Conservation (phyloP, 2,113 vertebrate species). For the Acinonyx jubatus region DNA sequence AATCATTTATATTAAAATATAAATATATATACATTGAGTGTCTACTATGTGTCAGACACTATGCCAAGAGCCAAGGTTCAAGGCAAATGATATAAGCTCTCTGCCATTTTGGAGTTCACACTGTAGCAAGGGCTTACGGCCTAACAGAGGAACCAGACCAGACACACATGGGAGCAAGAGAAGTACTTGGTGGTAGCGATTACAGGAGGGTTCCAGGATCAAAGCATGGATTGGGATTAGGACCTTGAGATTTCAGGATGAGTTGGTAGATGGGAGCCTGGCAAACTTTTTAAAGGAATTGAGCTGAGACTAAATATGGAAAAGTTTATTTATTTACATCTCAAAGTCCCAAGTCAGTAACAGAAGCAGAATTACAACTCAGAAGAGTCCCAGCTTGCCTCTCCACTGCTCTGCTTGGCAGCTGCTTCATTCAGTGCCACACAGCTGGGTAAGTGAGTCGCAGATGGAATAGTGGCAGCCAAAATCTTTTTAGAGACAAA, state of each 20-base stretch:
- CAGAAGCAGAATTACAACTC: slow-evolving; percentile 52
- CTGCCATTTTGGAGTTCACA: not conserved
- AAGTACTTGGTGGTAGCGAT: not conserved
- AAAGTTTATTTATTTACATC: slow-evolving; percentile 63
- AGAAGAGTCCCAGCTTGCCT: slow-evolving; percentile 33
- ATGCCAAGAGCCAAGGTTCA: not conserved
- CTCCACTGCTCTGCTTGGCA: slow-evolving; percentile 19
- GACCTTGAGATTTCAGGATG: not conserved
- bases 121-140: accelerated
- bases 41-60: not conserved
- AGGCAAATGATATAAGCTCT: not conserved
- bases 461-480: slow-evolving; percentile 72
- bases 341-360: slow-evolving; percentile 53
- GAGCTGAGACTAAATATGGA: slow-evolving; percentile 56
- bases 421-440: slow-evolving; percentile 42
- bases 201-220: not conserved
- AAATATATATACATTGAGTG: not conserved
- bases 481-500: slow-evolving; percentile 69
- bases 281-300: slow-evolving; percentile 38
- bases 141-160: not conserved
- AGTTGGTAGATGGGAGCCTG: not conserved
- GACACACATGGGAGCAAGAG: not conserved
- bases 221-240: not conserved
- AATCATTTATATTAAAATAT: not conserved
- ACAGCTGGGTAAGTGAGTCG: slow-evolving; percentile 65